Base-by-base conservation (phyloP, 2,113 vertebrate species). In the Oenanthe oenanthe region DNA sequence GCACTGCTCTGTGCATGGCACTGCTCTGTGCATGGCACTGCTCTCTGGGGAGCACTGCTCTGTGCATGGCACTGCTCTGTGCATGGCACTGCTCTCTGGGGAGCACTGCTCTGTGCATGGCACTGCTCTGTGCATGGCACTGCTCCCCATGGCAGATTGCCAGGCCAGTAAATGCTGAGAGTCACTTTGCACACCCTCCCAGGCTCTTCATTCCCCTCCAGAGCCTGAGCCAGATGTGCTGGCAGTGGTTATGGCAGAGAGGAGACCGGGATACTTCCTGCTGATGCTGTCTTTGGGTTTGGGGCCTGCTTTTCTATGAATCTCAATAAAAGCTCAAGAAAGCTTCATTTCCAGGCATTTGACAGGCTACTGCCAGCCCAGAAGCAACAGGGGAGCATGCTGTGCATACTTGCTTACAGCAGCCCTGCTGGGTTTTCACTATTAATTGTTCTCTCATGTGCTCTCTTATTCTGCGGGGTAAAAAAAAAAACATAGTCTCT, bases 311-410 rank as follows among this genome's bases (percentile, higher is more conserved):
- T 96, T 83, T 36, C 72, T 70, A 94, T 94, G 79, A 96, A 95
- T 92, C 85, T 95, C 93, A 94, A 93, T 94, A 93, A 95, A 96
- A 36, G 42, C 67, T 96, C 72, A 91, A 96, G 82, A 96, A 97
- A 94, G 68, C 61, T 95, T 86, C 36, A 0, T 95, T 95, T 96
- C 47, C 90, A 95, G n/a, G 72, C 51, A 0, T 86, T 80, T 93
- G 92, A 93, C 81, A 94, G 60, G 82, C 67, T 74, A 77, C 60
- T 89, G 90, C 71, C 79, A 90, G 88, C 88, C 94, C 93, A 96
- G 92, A 94, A 91, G 82, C 92, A 94, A 83, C 3, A 4, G 92
- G 94, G 82, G 85, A 94, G 85, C 88, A 71, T 3, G 1, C 87
- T 90, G 74, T 83, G 88, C 89, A 90, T 94, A 63, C 67, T 90